phyloP scores from a whole-genome alignment of 2,113 vertebrate species.

The Bubo blakistoni region DNA sequence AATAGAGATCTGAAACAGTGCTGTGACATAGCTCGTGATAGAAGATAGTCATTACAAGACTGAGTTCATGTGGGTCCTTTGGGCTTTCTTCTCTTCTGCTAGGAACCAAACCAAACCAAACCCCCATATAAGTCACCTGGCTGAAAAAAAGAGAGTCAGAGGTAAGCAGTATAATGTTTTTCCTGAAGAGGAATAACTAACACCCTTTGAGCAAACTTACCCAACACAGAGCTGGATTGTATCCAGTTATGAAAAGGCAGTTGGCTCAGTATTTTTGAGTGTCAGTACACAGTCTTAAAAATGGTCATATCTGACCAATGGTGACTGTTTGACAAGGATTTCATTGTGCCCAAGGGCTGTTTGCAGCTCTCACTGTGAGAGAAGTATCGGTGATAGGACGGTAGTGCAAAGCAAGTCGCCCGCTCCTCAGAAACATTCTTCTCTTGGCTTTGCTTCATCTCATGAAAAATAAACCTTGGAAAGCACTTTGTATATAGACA shows the following conservation, averaged over 20 bases:
- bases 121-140: background rate
- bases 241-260: background rate
- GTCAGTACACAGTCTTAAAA: background rate
- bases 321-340: background rate
- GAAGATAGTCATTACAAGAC: background rate
- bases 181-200: background rate
- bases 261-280: background rate
- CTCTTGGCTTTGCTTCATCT: background rate
- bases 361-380: background rate
- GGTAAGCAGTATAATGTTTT: rapidly evolving
- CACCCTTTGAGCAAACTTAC: background rate
- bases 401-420: background rate
- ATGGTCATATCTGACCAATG: background rate
- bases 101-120: background rate
- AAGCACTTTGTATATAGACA: background rate
- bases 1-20: background rate
- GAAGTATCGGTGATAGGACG: rapidly evolving
- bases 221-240: background rate
- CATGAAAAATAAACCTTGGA: background rate
- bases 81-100: background rate
- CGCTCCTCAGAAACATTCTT: background rate
- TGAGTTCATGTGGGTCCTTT: rapidly evolving
- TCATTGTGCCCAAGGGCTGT: background rate
- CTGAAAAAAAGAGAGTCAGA: background rate
- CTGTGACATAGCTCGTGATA: background rate